Conservation (phyloP, 2,113 vertebrate genomes). For the Nerophis lumbriciformis region DNA sequence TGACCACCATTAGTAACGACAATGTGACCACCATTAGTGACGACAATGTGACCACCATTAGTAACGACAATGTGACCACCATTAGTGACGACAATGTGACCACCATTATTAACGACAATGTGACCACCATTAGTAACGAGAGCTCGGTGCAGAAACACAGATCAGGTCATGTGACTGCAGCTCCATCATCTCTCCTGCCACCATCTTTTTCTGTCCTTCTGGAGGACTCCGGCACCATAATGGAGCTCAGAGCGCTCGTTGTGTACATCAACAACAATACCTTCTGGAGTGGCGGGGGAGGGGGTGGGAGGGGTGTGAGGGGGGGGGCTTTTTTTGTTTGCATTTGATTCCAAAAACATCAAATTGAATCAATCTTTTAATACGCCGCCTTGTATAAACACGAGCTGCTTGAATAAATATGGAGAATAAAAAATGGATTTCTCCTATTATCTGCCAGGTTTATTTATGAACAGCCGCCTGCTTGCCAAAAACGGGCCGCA, state of each 20-base stretch:
- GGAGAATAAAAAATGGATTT: conserved; percentile 87
- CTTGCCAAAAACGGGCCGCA: conserved; percentile 63
- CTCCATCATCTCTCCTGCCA: conserved; percentile 51
- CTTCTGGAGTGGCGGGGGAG: conserved; percentile 42
- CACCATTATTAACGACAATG: no score
- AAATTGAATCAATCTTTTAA: conserved; percentile 97
- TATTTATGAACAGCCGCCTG: conserved; percentile 72
- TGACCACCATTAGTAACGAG: no score
- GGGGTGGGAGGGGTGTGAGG: no score
- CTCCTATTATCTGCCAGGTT: conserved; percentile 75
- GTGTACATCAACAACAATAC: conserved; percentile 68
- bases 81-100: no score
- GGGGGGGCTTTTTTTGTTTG: conserved; percentile 76
- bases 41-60: no score
- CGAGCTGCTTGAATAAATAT: conserved; percentile 77
- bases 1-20: no score
- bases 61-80: no score
- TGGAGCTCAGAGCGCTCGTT: conserved; percentile 58
- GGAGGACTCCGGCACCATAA: conserved; percentile 59
- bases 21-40: no score
- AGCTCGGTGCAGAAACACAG: conserved; percentile 33
- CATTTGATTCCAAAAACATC: conserved; percentile 86
- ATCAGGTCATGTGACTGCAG: conserved; percentile 46
- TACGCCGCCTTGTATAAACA: conserved; percentile 85
- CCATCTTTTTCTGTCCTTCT: conserved; percentile 51